Evolutionary conservation across 2,888 invertebrate species (phyloP).

Genomic region (Liopterus haemorrhoidalis): DNA sequence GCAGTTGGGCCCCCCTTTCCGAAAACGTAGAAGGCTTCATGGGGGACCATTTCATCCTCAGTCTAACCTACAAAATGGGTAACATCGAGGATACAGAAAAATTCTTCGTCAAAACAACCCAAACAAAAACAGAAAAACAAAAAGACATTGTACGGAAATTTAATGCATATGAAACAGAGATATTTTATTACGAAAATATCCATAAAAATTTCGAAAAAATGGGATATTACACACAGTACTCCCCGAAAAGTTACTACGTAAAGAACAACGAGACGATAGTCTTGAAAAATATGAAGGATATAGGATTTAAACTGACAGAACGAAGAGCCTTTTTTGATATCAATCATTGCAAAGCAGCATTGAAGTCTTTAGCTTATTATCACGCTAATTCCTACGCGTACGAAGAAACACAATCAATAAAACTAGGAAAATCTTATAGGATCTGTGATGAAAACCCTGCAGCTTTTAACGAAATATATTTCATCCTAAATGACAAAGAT

Average conservation of each 20-base stretch:
- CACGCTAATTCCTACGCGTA: conserved; percentile 50
- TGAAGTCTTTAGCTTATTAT: conserved; percentile 49
- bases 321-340: conserved; percentile 45
- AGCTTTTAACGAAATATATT: conserved; percentile 32
- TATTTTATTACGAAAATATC: conserved; percentile 34
- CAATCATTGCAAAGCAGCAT: conserved; percentile 47
- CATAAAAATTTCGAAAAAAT: conserved; percentile 28
- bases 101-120: conserved; percentile 16
- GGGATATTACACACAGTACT: conserved; percentile 32
- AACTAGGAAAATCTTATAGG: conserved; percentile 25
- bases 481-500: conserved; percentile 23
- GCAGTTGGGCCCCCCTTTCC: conserved; percentile 25
- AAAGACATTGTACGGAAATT: not conserved
- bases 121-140: conserved; percentile 1
- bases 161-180: conserved; percentile 37
- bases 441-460: conserved; percentile 30
- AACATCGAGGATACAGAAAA: conserved; percentile 1
- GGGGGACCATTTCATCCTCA: conserved; percentile 29
- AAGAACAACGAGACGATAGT: conserved; percentile 33
- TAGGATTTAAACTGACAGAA: conserved; percentile 28
- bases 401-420: conserved; percentile 41
- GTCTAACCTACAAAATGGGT: conserved; percentile 22
- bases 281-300: conserved; percentile 35
- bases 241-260: conserved; percentile 35
- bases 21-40: conserved; percentile 29